Evolutionary conservation across 2,113 vertebrate genomes (phyloP).

Genomic region (Tor tambroides): DNA sequence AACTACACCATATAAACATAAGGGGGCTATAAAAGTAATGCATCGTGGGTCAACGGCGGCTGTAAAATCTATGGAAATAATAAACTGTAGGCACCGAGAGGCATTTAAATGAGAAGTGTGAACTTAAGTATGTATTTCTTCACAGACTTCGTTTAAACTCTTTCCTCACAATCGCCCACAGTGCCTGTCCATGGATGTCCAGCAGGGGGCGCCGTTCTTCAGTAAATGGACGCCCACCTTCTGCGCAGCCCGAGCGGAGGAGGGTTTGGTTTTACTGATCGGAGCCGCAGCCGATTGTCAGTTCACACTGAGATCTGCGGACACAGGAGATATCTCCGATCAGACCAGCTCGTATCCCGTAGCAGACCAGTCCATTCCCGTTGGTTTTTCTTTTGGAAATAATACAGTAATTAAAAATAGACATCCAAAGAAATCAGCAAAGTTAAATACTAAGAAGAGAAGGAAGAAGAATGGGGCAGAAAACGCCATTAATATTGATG

Average conservation of each 20-base stretch:
- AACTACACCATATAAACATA: neutral
- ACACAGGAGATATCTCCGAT: constrained; percentile 45
- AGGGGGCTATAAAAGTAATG: neutral
- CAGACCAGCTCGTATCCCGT: constrained; percentile 27
- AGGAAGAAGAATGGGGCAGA: constrained; percentile 53
- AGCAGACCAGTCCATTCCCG: neutral
- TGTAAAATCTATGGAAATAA: neutral
- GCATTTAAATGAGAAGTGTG: neutral
- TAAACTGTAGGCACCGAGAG: neutral
- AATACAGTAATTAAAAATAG: neutral
- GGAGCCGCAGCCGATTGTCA: constrained; percentile 30
- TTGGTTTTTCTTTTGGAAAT: neutral
- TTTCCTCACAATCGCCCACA: no score
- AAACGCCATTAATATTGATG: constrained; percentile 46
- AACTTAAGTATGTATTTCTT: neutral
- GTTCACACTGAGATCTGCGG: constrained; percentile 22
- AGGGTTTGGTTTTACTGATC: constrained; percentile 28
- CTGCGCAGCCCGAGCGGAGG: constrained; percentile 27
- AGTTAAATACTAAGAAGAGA: constrained; percentile 15
- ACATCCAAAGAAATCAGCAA: neutral
- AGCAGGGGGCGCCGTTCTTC: constrained; percentile 26
- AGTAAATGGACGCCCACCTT: constrained; percentile 2
- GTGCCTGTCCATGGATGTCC: neutral
- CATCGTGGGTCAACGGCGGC: neutral
- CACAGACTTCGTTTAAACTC: neutral